Base-by-base conservation (phyloP, 2,888 invertebrate species). In the Sipha maydis region DNA sequence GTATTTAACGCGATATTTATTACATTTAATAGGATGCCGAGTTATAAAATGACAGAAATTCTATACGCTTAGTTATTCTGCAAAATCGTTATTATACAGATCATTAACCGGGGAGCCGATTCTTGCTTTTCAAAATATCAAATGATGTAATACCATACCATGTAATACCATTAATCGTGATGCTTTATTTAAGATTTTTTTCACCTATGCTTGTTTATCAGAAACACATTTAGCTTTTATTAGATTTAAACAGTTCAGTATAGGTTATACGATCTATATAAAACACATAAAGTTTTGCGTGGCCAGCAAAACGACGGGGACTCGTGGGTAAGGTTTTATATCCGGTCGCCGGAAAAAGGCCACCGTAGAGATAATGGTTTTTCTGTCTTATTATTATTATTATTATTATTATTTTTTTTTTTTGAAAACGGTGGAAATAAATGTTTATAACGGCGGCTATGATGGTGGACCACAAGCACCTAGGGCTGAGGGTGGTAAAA, bases 351-450 rank as follows among this genome's bases (percentile, higher is more conserved):
- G 88, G 88, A 75, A 88, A 88, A 80, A 88, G 75, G 82, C 88
- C 88, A 82, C 80, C 73, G 82, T 88, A 88, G 88, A 80, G 88
- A 88, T 88, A 88, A 88, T 88, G 88, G 88, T 88, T 88, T 86
- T 82, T 82, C 48, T 80, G 86, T 71, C 79, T 71, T 86, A 61
- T 56, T 34, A 38, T 67, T 69, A 75, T 88, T 85, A 85, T 85
- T 84, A 84, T 80, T 80, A 80, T 88, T 67, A 69, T 77, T 80
- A 21, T 86, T 82, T 67, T 67, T 80, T 28, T 82, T 82, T 82
- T 82, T 69, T 25, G 54, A 88, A 80, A 88, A 80, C 80, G 73
- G 61, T 76, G 61, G 75, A 82, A 88, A 82, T 88, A 88, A 88
- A 88, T 82, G 82, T 82, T 88, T 82, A 75, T 82, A 82, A 75